phyloP scores from a whole-genome alignment of 2,888 invertebrate species.

The Aphidius colemani region DNA sequence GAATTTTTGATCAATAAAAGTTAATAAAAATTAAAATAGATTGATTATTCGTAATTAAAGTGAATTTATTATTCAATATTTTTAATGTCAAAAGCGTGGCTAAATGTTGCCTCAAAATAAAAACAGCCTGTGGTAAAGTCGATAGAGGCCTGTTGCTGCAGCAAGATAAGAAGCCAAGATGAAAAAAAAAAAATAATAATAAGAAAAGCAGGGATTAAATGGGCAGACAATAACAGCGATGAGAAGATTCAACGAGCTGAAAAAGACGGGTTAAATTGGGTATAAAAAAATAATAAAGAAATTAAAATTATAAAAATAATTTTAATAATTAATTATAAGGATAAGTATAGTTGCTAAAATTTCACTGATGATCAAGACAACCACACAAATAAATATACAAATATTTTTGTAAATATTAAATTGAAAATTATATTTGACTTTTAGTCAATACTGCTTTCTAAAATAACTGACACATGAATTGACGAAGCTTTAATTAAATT shows the following conservation, averaged over 20 bases:
- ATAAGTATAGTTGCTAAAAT: too few relatives aligned
- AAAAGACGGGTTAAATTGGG: neutral
- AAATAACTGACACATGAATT: constrained; percentile 16
- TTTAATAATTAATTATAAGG: too few relatives aligned
- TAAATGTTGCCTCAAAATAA: neutral
- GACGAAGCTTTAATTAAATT: constrained; percentile 15
- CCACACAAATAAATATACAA: too few relatives aligned
- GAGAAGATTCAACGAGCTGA: neutral
- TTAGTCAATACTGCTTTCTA: constrained; percentile 2
- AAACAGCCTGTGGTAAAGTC: neutral
- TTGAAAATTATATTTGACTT: constrained; percentile 2
- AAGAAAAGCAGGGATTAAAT: neutral
- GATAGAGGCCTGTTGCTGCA: constrained; percentile 24
- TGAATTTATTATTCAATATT: too few relatives aligned
- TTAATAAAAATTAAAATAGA: too few relatives aligned
- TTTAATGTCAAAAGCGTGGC: too few relatives aligned
- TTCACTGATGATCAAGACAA: too few relatives aligned
- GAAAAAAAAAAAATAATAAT: neutral
- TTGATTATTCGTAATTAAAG: too few relatives aligned
- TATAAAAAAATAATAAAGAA: constrained; percentile 6
- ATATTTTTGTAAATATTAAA: neutral
- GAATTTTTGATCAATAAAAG: too few relatives aligned
- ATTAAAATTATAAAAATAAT: too few relatives aligned
- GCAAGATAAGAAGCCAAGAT: neutral
- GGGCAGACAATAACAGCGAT: neutral